A percentile compares a stretch with the other conserved stretches of the same genome.
phyloP scores from a whole-genome alignment of 2,888 invertebrate species.

The Tridacna gigas region DNA sequence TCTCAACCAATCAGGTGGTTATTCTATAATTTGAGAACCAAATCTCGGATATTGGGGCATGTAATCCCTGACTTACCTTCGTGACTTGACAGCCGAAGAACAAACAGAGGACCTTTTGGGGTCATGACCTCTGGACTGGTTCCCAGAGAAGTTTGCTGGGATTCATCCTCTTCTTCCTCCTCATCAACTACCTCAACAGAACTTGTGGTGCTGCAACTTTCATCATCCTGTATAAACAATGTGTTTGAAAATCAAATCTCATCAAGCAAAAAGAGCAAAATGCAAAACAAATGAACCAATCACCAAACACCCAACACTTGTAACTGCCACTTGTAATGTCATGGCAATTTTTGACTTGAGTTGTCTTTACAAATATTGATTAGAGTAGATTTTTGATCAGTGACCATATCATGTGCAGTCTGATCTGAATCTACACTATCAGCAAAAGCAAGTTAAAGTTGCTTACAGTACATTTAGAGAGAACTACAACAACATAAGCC shows the following conservation, averaged over 20 bases:
- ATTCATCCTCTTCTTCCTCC: conserved; percentile 19
- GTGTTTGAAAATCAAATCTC: too few species aligned
- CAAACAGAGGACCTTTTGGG: conserved; percentile 27
- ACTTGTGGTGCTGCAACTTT: conserved; percentile 37
- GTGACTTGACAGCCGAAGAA: conserved; percentile 39
- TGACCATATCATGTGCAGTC: background rate
- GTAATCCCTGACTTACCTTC: background rate
- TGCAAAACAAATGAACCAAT: too few species aligned
- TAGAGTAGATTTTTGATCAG: too few species aligned
- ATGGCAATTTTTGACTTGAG: too few species aligned
- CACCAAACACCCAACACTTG: too few species aligned
- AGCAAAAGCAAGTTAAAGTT: background rate
- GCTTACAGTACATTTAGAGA: background rate
- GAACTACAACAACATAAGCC: too few species aligned
- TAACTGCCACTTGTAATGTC: too few species aligned
- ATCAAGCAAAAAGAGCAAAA: too few species aligned
- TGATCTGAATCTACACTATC: background rate
- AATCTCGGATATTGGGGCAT: too few species aligned
- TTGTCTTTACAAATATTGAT: too few species aligned
- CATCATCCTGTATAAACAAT: conserved; percentile 34
- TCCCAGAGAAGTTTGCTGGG: conserved; percentile 25
- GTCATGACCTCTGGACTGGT: conserved; percentile 25
- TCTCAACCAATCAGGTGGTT: too few species aligned
- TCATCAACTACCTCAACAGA: conserved; percentile 53
- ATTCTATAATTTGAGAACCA: too few species aligned